Evolutionary conservation across 2,113 vertebrate genomes (phyloP), one percentile per base, ranked within the genome.

Genomic region (Ondatra zibethicus): DNA sequence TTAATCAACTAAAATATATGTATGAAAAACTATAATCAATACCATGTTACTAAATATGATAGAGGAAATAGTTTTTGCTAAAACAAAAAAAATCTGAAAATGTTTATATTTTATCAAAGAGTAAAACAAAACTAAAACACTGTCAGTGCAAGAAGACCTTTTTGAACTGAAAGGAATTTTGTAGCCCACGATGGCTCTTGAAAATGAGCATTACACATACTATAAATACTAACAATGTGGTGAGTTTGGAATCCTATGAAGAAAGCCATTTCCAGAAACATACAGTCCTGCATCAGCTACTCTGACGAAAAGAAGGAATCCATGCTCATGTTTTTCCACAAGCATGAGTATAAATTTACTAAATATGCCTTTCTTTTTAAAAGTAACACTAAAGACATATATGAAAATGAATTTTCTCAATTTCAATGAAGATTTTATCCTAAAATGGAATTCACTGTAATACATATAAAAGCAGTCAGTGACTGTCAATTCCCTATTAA

Each of bases 61-160:
- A 70, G 42, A 88, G 50, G 52, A 78, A 91, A 1, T 81, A 50
- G 85, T 77, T 94, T 94, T 68, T 91, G 33, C 21, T 86, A 52
- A 84, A 92, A 75, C 78, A 78, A 77, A 23, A 58, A 36, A 68
- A 93, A 88, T 11, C 1, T 66, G 7, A 77, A 95, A 77, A 82
- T 84, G 55, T 70, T 89, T 52, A 52, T 17, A 86, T 92, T 89
- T 96, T 96, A 58, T 92, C n/a, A 92, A 97, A 96, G 90, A 85
- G 29, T 63, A 68, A 95, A 93, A 90, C 33, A 72, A 81, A 93
- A 93, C 31, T 23, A 80, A 92, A 65, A 52, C 16, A 78, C 21
- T 17, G 4, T 14, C 78, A 96, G 84, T 7, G 6, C 50, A 93
- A 77, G 31, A 61, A 63, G 36, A 58, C 21, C 36, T 88, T 96